Evolutionary conservation across 2,888 invertebrate species (phyloP).

Genomic region (Drosophila paramelanica): DNA sequence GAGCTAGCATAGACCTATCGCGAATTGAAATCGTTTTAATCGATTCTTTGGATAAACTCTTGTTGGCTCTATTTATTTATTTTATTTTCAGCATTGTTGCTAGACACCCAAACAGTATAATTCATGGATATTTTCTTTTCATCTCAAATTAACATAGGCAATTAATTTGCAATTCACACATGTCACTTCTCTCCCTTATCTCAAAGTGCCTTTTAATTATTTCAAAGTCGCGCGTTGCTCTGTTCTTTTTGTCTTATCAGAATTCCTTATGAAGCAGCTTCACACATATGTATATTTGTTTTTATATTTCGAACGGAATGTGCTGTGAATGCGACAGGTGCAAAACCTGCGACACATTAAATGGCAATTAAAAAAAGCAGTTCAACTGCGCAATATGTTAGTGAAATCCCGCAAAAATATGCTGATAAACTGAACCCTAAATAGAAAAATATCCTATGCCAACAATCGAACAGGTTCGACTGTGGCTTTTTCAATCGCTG

Average conservation of each 20-base stretch:
- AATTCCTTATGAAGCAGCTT: conserved; percentile 26
- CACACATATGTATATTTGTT: neutral
- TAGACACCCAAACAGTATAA: neutral
- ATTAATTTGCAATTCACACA: conserved; percentile 36
- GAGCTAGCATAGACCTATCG: no score
- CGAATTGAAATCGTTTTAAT: no score
- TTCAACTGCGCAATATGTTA: neutral
- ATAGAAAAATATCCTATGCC: conserved; percentile 10
- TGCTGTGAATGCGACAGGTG: conserved; percentile 38
- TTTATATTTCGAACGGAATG: neutral
- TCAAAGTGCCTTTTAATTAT: conserved; percentile 61
- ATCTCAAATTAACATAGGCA: conserved; percentile 7
- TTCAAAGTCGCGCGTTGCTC: conserved; percentile 16
- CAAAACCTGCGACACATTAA: conserved; percentile 42
- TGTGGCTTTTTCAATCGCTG: conserved; percentile 9
- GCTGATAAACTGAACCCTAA: neutral
- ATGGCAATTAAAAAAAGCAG: conserved; percentile 51
- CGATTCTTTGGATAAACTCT: no score
- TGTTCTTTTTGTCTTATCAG: conserved; percentile 45
- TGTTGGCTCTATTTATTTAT: no score
- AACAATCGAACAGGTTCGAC: conserved; percentile 11
- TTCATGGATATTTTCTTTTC: neutral
- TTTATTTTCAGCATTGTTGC: neutral
- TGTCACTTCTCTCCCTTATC: conserved; percentile 25
- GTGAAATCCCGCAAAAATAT: neutral